These are phyloP conservation scores for Scrobipalpa costella DNA, from an alignment of 2,888 invertebrate species.

Conservation along the genomic window DNA sequence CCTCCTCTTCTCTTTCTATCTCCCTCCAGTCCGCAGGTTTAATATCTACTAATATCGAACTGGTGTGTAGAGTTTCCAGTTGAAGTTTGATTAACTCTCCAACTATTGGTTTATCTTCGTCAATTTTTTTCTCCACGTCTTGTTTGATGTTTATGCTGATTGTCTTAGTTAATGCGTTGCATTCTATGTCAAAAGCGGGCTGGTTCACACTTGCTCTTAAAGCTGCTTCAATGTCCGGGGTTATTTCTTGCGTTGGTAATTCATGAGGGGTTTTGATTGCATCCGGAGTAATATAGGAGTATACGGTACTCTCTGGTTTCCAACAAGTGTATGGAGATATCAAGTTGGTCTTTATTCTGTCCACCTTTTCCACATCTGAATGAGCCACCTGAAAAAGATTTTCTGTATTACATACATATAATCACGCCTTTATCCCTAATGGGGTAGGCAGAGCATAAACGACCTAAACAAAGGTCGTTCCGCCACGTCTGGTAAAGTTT, in stretches of 20 bases:
- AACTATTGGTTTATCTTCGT: not conserved
- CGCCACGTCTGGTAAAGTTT: no score
- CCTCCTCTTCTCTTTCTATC: constrained; percentile 15
- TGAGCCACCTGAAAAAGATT: constrained; percentile 18
- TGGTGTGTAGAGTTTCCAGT: not conserved
- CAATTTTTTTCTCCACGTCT: not conserved
- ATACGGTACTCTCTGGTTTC: constrained; percentile 2
- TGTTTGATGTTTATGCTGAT: not conserved
- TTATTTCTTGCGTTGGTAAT: not conserved
- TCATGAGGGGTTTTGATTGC: constrained; percentile 22
- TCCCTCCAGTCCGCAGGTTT: constrained; percentile 20
- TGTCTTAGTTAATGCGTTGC: not conserved
- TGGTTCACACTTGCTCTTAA: not conserved
- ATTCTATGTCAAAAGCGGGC: not conserved
- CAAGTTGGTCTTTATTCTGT: constrained; percentile 23
- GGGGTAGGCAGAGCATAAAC: no score
- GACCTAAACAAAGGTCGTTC: no score
- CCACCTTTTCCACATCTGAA: constrained; percentile 21
- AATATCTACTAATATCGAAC: constrained; percentile 13
- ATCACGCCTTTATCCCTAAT: no score
- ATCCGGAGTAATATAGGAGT: not conserved
- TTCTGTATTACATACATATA: no score
- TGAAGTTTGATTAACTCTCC: not conserved
- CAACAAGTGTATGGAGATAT: constrained; percentile 6
- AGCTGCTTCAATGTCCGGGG: constrained; percentile 1